Percentiles rank a stretch among this genome's conserved stretches.
phyloP scores from a whole-genome alignment of 1,140 invertebrate genomes.

The Halyomorpha halys region DNA sequence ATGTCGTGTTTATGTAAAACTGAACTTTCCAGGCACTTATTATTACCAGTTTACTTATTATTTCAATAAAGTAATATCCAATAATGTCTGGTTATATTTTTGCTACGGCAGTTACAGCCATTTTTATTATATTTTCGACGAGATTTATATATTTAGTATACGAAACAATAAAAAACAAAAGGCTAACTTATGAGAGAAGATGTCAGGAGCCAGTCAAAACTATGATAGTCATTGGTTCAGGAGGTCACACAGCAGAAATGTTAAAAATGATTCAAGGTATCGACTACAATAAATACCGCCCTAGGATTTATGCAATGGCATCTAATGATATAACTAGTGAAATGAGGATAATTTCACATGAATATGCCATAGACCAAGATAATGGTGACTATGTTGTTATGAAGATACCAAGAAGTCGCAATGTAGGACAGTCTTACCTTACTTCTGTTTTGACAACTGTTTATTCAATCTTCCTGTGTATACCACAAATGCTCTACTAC shows the following conservation, averaged over 20 bases:
- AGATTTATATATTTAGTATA: background rate
- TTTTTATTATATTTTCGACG: too few relatives aligned
- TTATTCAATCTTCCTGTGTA: constrained; percentile 51
- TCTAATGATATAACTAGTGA: constrained; percentile 64
- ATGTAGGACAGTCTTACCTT: constrained; percentile 77
- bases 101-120: too few relatives aligned
- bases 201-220: constrained; percentile 33
- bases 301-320: constrained; percentile 67
- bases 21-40: too few relatives aligned
- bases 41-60: too few relatives aligned
- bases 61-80: too few relatives aligned
- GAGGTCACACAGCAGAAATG: constrained; percentile 86
- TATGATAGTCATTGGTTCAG: constrained; percentile 49
- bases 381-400: constrained; percentile 40
- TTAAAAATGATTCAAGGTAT: constrained; percentile 54
- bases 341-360: constrained; percentile 22
- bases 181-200: background rate
- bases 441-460: constrained; percentile 69
- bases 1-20: too few relatives aligned
- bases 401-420: constrained; percentile 68
- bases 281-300: constrained; percentile 48
- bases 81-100: too few relatives aligned
- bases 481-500: constrained; percentile 58
- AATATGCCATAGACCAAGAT: constrained; percentile 6
- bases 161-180: background rate